These are phyloP conservation scores for Hypsopygia costalis DNA, from an alignment of 2,888 invertebrate genomes.

Conservation along the genomic window DNA sequence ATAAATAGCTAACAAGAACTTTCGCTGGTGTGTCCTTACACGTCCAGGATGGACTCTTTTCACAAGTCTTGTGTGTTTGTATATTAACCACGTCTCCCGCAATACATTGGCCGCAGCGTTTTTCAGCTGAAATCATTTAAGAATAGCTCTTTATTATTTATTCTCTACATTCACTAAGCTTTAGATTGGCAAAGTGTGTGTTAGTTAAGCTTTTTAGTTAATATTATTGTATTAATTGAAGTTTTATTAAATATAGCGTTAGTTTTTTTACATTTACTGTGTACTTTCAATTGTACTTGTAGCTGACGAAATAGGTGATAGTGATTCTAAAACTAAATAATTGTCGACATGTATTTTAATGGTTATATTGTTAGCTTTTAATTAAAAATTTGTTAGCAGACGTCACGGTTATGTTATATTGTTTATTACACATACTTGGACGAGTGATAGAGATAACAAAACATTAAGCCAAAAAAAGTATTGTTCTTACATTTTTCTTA, in stretches of 20 bases:
- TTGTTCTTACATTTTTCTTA: slow-evolving; percentile 18
- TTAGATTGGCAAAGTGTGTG: background rate
- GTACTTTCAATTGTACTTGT: no score
- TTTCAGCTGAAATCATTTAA: slow-evolving; percentile 89
- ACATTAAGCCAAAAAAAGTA: slow-evolving; percentile 2
- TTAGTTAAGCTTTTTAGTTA: background rate
- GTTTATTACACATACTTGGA: slow-evolving; percentile 1
- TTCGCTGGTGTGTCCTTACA: slow-evolving; percentile 98
- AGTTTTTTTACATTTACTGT: no score
- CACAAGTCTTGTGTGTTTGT: slow-evolving; percentile 99
- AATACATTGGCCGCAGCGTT: slow-evolving; percentile 99
- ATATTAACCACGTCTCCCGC: slow-evolving; percentile 99
- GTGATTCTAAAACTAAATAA: no score
- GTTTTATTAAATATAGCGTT: background rate
- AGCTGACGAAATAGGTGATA: no score
- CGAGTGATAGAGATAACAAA: background rate
- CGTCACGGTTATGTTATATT: slow-evolving; percentile 4
- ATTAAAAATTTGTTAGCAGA: background rate
- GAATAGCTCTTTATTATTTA: slow-evolving; percentile 12
- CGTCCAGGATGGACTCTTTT: slow-evolving; percentile 97
- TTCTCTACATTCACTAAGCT: background rate
- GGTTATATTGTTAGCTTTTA: background rate
- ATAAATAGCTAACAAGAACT: slow-evolving; percentile 99
- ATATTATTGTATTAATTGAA: background rate
- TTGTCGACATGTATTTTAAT: background rate